Evolutionary conservation across 2,888 invertebrate genomes (phyloP), one percentile per base, ranked within the genome.

Genomic region (Drosophila imparisetae): DNA sequence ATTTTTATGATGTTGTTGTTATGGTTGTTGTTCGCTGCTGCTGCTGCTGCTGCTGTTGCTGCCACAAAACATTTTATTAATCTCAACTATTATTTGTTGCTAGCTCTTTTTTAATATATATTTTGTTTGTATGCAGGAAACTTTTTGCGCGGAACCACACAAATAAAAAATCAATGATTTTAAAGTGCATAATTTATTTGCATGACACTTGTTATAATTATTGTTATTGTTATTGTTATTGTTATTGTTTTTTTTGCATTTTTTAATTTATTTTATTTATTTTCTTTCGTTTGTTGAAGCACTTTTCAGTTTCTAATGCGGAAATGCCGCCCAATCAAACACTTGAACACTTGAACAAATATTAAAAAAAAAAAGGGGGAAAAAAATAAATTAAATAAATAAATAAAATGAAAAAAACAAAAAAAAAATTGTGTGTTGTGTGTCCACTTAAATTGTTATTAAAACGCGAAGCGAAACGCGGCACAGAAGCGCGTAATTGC

Each of bases 281-380:
- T 55, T 29, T 58, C 21, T 52, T 49, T 45, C 54, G 24, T 59
- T 48, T 40, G n/a, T 21, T 79, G 29, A 57, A 78, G 57, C 82
- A 81, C 66, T 70, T 64, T 81, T 65, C 38, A 59, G 80, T 66
- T 80, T 65, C 62, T 55, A 73, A 84, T 65, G 66, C 87, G 89
- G 85, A 89, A 89, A 80, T 81, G 70, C 72, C 69, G 83, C 73
- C 69, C 65, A 70, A 74, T 71, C 69, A 69, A 66, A 65, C 72
- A 58, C 61, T 58, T 55, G 40, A 70, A 42, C 81, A 82, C 74
- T 78, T 62, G 8, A 71, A 79, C 57, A 81, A 68, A 69, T 58
- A 61, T 30, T 18, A 50, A 66, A 29, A 18, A 45, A 50, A 27
- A 30, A 50, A 34, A 34, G 8, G 30, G 30, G 30, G 50, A 53